These are phyloP conservation scores for Hydropsyche betteni DNA, from an alignment of 2,888 invertebrate genomes.

Conservation along the genomic window DNA sequence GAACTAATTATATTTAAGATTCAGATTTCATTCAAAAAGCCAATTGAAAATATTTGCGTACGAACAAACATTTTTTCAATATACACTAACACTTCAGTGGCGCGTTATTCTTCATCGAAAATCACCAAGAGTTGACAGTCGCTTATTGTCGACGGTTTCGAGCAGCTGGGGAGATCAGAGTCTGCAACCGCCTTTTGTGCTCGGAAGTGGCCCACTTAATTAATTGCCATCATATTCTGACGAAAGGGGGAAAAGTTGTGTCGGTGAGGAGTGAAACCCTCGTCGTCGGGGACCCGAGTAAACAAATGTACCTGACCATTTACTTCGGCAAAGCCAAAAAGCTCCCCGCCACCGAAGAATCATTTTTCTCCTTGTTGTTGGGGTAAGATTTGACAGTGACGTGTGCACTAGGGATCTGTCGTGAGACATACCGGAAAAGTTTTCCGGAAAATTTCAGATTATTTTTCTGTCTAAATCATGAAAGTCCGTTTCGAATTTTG, in stretches of 20 bases:
- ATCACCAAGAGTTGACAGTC: too few species aligned
- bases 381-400: slow-evolving; percentile 16
- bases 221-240: slow-evolving; percentile 33
- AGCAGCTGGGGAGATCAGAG: not conserved
- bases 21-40: too few species aligned
- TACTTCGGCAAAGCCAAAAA: slow-evolving; percentile 25
- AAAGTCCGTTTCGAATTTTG: too few species aligned
- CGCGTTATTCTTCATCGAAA: too few species aligned
- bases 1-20: too few species aligned
- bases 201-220: slow-evolving; percentile 26
- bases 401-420: not conserved
- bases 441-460: not conserved
- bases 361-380: slow-evolving; percentile 27
- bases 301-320: slow-evolving; percentile 21
- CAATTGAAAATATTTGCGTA: too few species aligned
- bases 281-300: not conserved
- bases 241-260: slow-evolving; percentile 26
- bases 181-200: slow-evolving; percentile 15
- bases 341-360: slow-evolving; percentile 6
- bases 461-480: not conserved
- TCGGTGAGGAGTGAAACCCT: not conserved
- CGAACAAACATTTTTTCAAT: too few species aligned
- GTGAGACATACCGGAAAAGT: not conserved
- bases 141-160: not conserved
- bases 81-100: too few species aligned